phyloP scores from a whole-genome alignment of 2,888 invertebrate species.

The Diplazon laetatorius region DNA sequence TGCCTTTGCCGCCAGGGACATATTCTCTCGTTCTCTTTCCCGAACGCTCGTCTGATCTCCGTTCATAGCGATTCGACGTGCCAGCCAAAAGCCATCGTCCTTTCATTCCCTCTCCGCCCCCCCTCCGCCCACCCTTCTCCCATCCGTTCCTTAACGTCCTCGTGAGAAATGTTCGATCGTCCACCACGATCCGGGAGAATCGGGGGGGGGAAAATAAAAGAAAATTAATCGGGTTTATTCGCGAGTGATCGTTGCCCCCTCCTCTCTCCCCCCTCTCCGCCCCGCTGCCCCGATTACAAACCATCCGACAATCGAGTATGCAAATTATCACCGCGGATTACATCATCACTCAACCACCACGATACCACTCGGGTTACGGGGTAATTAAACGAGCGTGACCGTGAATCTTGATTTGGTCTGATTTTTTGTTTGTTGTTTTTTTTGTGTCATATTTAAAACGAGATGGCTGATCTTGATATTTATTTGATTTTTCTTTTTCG shows the following conservation, averaged over 20 bases:
- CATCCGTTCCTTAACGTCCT: background rate
- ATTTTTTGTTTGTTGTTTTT: constrained; percentile 8
- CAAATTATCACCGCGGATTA: constrained; percentile 32
- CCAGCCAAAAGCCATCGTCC: background rate
- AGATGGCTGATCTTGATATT: too few relatives aligned
- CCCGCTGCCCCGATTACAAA: background rate
- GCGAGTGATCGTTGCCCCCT: too few relatives aligned
- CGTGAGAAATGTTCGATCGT: constrained; percentile 4
- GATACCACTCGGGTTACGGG: constrained; percentile 36
- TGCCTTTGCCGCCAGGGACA: constrained; percentile 3
- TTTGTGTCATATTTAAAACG: too few relatives aligned
- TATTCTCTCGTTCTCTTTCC: background rate
- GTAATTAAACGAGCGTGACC: constrained; percentile 23
- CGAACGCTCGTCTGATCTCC: background rate
- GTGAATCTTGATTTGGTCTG: background rate
- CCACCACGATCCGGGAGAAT: background rate
- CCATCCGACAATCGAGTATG: background rate
- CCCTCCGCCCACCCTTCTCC: background rate
- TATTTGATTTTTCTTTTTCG: too few relatives aligned
- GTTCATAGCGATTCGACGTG: background rate
- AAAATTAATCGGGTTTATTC: too few relatives aligned
- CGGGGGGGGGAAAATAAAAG: background rate
- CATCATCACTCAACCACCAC: constrained; percentile 14
- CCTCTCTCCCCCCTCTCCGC: too few relatives aligned
- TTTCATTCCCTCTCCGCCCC: too few relatives aligned